Percentiles rank a stretch among this genome's conserved stretches.
These are phyloP conservation scores for Sesia apiformis DNA, from an alignment of 2,888 invertebrate species.

Conservation along the genomic window DNA sequence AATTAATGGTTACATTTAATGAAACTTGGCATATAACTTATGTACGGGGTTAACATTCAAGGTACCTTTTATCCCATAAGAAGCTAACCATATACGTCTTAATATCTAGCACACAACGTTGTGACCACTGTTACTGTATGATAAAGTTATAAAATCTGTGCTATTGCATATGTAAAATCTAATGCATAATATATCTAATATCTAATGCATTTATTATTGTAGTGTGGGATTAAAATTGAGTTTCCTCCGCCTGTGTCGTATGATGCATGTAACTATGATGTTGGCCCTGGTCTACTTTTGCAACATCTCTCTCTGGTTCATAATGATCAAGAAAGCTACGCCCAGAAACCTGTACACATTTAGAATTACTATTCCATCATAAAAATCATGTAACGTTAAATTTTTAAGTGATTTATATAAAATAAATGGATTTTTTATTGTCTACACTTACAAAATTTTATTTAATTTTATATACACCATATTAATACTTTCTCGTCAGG, in stretches of 20 bases:
- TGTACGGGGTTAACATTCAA: too few relatives aligned
- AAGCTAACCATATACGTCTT: too few relatives aligned
- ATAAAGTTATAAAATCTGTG: too few relatives aligned
- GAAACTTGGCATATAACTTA: too few relatives aligned
- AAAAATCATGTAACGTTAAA: background rate
- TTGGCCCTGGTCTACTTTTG: constrained; percentile 57
- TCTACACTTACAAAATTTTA: background rate
- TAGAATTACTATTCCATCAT: constrained; percentile 33
- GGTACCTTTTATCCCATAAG: too few relatives aligned
- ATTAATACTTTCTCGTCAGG: too few relatives aligned
- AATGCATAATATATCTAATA: background rate
- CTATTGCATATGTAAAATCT: too few relatives aligned
- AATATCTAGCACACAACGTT: too few relatives aligned
- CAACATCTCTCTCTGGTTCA: constrained; percentile 58
- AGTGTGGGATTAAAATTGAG: constrained; percentile 53
- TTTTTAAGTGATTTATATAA: constrained; percentile 1
- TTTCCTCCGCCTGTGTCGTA: constrained; percentile 51
- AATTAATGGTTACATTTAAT: too few relatives aligned
- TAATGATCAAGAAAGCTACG: constrained; percentile 49
- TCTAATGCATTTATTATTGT: constrained; percentile 21
- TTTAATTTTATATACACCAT: too few relatives aligned
- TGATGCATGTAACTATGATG: constrained; percentile 62
- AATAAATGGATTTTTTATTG: background rate
- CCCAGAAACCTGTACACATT: constrained; percentile 47
- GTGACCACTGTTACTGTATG: too few relatives aligned